Base-by-base conservation (phyloP, 2,113 vertebrate genomes). In the Ammodramus savannarum region DNA sequence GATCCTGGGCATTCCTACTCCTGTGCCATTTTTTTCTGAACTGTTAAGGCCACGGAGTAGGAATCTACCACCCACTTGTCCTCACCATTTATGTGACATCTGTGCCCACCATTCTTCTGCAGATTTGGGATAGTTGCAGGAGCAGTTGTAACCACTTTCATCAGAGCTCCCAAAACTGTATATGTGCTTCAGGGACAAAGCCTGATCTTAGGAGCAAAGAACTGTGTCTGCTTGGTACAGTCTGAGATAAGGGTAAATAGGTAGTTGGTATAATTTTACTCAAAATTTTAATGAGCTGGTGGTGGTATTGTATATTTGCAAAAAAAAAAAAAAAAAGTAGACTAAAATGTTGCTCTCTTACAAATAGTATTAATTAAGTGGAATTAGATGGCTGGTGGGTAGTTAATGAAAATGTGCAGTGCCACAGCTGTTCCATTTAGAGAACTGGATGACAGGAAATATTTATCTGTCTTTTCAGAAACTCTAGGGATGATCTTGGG, bases 391-490 rank as follows among this genome's bases (percentile, higher is more conserved):
- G 27, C 20, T 89, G 52, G 57, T 43, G 44, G 7, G 29, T 38
- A 85, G 57, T 68, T 83, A 65, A 71, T 58, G 83, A 74, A 89
- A 78, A 72, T 72, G 6, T 78, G 49, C 16, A 21, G 11, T 61
- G 31, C 78, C 72, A 74, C 49, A 83, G 46, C 59, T 61, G 38
- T 65, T 74, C 14, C 23, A 11, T 48, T 76, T 59, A 65, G 44
- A 72, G 36, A 68, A 63, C 36, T 51, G 44, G 22, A 78, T 78
- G 23, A 46, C 49, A 91, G 34, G 36, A 85, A 85, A 69, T 76
- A n/a, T 87, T 90, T 84, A 49, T 75, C 71, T 78, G 31, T 65
- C 69, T 85, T 87, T 86, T 79, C 57, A 94, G 71, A 78, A 95
- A 54, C 22, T 38, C n/a, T 52, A 27, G 58, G 29, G 61, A 72